phyloP scores from a whole-genome alignment of 30 jellyfish, hydroid and myxozoan species.

The Phacellophora camtschatica region DNA sequence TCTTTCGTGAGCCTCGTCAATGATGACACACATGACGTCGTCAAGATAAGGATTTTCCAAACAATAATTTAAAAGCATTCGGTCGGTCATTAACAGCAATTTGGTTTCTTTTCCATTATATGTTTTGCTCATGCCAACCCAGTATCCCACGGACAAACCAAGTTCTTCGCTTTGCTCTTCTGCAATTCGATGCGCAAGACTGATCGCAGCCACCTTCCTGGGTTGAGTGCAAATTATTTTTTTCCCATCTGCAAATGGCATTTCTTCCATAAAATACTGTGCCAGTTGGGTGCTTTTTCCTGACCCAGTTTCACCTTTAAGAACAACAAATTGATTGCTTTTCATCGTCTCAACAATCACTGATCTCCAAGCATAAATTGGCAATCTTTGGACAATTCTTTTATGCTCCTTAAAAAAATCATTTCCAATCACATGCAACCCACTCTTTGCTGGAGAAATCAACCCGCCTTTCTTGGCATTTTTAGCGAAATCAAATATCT shows the following conservation, averaged over 20 bases:
- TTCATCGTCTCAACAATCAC: slow-evolving; percentile 17
- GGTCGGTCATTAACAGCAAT: slow-evolving; percentile 66
- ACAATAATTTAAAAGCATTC: slow-evolving; percentile 62
- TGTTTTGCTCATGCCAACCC: slow-evolving; percentile 51
- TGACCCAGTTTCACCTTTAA: slow-evolving; percentile 88
- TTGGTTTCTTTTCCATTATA: slow-evolving; percentile 8
- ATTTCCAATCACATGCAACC: slow-evolving; percentile 3
- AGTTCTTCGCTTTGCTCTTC: slow-evolving; percentile 33
- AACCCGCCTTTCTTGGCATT: background rate
- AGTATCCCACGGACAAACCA: slow-evolving; percentile 64
- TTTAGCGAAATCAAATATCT: background rate
- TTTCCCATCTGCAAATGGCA: background rate
- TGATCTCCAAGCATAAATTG: slow-evolving; percentile 61
- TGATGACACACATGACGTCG: slow-evolving; percentile 42
- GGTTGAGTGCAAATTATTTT: slow-evolving; percentile 75
- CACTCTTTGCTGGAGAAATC: background rate
- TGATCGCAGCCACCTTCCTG: slow-evolving; percentile 76
- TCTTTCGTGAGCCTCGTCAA: slow-evolving; percentile 90
- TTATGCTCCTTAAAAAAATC: slow-evolving; percentile 1
- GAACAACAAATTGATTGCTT: slow-evolving; percentile 52
- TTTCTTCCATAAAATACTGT: slow-evolving; percentile 56
- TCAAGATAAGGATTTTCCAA: slow-evolving; percentile 42
- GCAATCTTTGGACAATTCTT: slow-evolving; percentile 37
- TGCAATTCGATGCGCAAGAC: slow-evolving; percentile 63
- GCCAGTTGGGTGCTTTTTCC: slow-evolving; percentile 87